Evolutionary conservation across 37 sponge, comb jelly and placozoan genomes (phyloP).

Genomic region (Chondrilla cf. caribensis): DNA sequence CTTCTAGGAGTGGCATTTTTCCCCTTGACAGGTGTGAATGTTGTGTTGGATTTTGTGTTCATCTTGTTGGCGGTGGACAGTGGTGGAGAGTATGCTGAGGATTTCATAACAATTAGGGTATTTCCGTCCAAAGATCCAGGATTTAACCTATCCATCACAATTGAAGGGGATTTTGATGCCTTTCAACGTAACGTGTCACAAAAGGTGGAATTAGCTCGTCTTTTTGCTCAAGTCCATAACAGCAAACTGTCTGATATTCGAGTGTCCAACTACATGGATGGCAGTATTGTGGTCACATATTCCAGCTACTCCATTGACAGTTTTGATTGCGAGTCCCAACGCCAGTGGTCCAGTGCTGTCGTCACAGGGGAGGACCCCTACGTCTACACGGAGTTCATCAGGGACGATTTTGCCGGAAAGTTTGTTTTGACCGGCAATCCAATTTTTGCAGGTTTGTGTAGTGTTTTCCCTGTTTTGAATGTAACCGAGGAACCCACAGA

Average conservation of each 20-base stretch:
- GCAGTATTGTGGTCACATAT: constrained; percentile 45
- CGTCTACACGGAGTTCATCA: constrained; percentile 4
- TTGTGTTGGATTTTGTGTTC: constrained; percentile 38
- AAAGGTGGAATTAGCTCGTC: constrained; percentile 23
- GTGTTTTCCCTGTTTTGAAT: neutral
- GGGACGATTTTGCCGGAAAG: neutral
- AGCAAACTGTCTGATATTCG: constrained; percentile 14
- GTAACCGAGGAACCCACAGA: constrained; percentile 7
- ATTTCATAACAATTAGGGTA: constrained; percentile 36
- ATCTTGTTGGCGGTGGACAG: constrained; percentile 35
- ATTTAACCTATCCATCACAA: constrained; percentile 28
- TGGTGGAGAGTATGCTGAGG: constrained; percentile 19
- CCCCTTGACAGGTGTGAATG: neutral
- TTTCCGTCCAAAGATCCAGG: constrained; percentile 1
- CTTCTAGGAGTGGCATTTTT: constrained; percentile 38
- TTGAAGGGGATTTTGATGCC: constrained; percentile 40
- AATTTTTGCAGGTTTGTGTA: neutral
- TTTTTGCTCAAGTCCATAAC: neutral
- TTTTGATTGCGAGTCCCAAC: constrained; percentile 35
- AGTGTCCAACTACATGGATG: neutral
- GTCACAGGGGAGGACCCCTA: neutral
- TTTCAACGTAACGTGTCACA: constrained; percentile 32
- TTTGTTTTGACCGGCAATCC: constrained; percentile 25
- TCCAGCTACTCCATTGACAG: constrained; percentile 36
- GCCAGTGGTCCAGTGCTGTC: constrained; percentile 10